Percentiles rank a stretch among this genome's conserved stretches.
phyloP scores from a whole-genome alignment of 2,113 vertebrate species.

The Platysteira castanea region DNA sequence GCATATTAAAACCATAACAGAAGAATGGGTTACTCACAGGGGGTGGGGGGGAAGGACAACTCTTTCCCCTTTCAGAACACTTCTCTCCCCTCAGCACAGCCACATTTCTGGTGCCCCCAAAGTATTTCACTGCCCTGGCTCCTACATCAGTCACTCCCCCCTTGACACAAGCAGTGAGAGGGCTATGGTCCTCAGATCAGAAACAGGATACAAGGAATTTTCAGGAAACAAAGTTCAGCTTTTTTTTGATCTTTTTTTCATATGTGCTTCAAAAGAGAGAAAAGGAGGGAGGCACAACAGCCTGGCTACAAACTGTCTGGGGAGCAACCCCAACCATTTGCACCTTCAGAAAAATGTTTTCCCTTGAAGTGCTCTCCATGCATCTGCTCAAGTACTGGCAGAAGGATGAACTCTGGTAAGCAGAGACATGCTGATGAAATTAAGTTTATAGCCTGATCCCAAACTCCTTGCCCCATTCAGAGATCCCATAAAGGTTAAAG shows the following conservation, averaged over 20 bases:
- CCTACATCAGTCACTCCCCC: conserved; percentile 54
- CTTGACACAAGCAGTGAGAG: conserved; percentile 1
- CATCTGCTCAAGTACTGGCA: neutral
- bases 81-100: conserved; percentile 65
- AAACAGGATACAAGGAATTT: neutral
- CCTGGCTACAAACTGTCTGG: neutral
- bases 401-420: neutral
- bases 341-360: neutral
- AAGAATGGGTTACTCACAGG: conserved; percentile 72
- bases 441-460: neutral
- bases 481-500: neutral
- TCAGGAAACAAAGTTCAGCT: neutral
- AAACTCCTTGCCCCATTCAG: neutral
- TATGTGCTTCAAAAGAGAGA: conserved; percentile 6
- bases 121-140: conserved; percentile 10
- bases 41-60: conserved; percentile 23
- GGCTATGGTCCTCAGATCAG: neutral
- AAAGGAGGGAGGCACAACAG: neutral
- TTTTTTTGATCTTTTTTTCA: neutral
- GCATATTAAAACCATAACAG: conserved; percentile 77
- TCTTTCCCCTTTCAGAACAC: conserved; percentile 60
- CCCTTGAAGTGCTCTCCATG: neutral
- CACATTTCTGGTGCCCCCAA: conserved; percentile 18
- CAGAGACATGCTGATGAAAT: neutral
- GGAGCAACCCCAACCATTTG: neutral